These are phyloP conservation scores for Didymodactylos carnosus DNA, from an alignment of 2,888 invertebrate genomes.

Conservation along the genomic window DNA sequence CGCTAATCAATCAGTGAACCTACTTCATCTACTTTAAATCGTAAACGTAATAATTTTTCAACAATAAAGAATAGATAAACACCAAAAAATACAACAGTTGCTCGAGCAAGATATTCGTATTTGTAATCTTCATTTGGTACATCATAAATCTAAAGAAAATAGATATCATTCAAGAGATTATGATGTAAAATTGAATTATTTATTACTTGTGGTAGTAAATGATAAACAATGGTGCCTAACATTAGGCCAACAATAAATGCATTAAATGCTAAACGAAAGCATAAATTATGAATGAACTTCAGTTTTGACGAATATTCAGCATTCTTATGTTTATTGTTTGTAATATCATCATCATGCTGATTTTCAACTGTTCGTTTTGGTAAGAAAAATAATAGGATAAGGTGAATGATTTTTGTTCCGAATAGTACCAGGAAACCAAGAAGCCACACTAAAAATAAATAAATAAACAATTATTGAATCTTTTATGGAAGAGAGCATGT, in stretches of 20 bases:
- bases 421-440: background rate
- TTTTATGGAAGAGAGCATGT: too few relatives aligned
- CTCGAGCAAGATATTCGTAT: conserved; percentile 6
- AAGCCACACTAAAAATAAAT: background rate
- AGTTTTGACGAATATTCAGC: too few relatives aligned
- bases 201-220: conserved; percentile 12
- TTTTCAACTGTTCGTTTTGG: too few relatives aligned
- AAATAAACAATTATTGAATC: background rate
- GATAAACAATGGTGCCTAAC: conserved; percentile 7
- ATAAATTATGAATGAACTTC: too few relatives aligned
- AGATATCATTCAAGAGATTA: background rate
- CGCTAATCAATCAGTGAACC: too few relatives aligned
- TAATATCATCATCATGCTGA: too few relatives aligned
- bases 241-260: conserved; percentile 7
- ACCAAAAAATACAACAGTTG: conserved; percentile 4
- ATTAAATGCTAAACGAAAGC: background rate
- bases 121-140: conserved; percentile 2
- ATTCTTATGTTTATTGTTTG: too few relatives aligned
- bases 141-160: background rate
- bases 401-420: background rate
- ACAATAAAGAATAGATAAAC: conserved; percentile 13
- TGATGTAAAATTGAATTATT: background rate
- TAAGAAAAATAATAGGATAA: background rate
- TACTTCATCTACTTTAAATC: background rate
- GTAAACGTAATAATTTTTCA: conserved; percentile 1